Base-by-base conservation (phyloP, 2,113 vertebrate genomes). In the Burhinus oedicnemus region DNA sequence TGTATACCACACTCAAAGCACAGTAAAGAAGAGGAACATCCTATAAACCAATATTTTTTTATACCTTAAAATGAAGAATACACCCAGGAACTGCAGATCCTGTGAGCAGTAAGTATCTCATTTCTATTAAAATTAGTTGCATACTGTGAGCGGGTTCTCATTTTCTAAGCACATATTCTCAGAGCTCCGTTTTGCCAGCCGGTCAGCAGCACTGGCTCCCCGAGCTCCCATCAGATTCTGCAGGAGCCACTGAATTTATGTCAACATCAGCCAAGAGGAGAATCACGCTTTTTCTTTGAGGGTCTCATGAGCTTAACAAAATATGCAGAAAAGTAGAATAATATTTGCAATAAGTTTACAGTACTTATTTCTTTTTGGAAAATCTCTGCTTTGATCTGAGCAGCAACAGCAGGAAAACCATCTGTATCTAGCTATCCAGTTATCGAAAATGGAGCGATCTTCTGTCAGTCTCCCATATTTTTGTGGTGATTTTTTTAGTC, bases 331-430 rank as follows among this genome's bases (percentile, higher is more conserved):
- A 76, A 49, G 20, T 74, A 55, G 62, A 93, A 79, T 40, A 68
- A 74, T 83, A 87, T 79, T 79, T 95, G 44, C 29, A 83, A 25
- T 54, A 52, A 61, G 54, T 86, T 87, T 87, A 80, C 42, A 57
- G 11, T 74, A 18, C 26, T 30, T 82, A 57, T 20, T 87, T 78
- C 11, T 77, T 72, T 79, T 87, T 83, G 62, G 0, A 30, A 79
- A 49, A 83, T 49, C 26, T 49, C 38, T 87, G 22, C 66, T 83
- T 93, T 80, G 71, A 87, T 83, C 77, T 87, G 69, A 75, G 44
- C 27, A 87, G 36, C 30, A 57, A 40, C 60, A 60, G 60, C 61
- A 64, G 66, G 44, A 36, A 64, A 87, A 69, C 21, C 38, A 49
- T 83, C 57, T 83, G 44, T 75, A 65, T 47, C 30, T 69, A 79